Percentiles rank a stretch among this genome's conserved stretches.
Conservation (phyloP, 2,888 invertebrate species). For the Caenorhabditis zanzibari region DNA sequence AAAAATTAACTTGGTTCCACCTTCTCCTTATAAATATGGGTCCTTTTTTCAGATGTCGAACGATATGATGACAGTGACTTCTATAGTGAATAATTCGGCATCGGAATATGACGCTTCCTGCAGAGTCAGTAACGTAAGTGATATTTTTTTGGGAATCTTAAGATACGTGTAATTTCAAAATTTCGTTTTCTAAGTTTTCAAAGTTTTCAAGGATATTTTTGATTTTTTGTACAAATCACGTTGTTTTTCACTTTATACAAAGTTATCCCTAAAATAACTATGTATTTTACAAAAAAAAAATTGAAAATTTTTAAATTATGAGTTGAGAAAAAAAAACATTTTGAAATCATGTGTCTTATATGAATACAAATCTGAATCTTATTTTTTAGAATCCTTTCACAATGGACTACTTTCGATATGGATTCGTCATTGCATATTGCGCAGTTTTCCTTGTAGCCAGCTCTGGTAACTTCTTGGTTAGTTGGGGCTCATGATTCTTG, state of each 20-base stretch:
- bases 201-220: no score
- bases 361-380: background rate
- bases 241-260: no score
- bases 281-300: no score
- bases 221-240: no score
- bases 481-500: background rate
- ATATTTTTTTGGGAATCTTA: no score
- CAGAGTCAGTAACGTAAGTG: constrained; percentile 53
- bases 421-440: constrained; percentile 86
- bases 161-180: no score
- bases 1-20: background rate
- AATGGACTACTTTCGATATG: constrained; percentile 65
- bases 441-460: constrained; percentile 92
- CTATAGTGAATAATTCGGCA: constrained; percentile 31
- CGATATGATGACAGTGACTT: constrained; percentile 34
- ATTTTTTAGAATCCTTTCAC: constrained; percentile 75
- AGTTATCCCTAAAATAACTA: no score
- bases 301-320: no score
- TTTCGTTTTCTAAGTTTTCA: no score
- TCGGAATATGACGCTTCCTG: constrained; percentile 26
- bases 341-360: no score
- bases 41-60: constrained; percentile 39
- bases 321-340: no score
- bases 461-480: constrained; percentile 91
- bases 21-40: background rate